phyloP scores from a whole-genome alignment of 2,888 invertebrate species.

The Mesorhabditis belari region DNA sequence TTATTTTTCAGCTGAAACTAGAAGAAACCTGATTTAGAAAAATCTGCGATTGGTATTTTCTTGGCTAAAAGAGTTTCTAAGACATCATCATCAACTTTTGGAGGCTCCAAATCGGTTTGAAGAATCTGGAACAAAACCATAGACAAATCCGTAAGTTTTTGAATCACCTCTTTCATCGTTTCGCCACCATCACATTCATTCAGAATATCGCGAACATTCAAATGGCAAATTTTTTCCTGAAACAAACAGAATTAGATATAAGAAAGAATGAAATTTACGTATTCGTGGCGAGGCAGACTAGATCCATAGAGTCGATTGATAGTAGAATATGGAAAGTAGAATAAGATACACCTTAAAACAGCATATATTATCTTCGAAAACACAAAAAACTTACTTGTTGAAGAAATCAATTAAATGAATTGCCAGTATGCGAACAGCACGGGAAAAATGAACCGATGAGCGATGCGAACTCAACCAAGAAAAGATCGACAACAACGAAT shows the following conservation, averaged over 20 bases:
- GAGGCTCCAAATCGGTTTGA: background rate
- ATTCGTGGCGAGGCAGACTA: background rate
- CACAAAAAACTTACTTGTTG: background rate
- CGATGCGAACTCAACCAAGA: slow-evolving; percentile 28
- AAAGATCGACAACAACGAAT: slow-evolving; percentile 27
- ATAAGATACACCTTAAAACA: background rate
- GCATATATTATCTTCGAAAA: background rate
- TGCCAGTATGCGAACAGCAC: slow-evolving; percentile 23
- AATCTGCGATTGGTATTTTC: no score
- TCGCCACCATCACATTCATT: background rate
- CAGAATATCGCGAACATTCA: background rate
- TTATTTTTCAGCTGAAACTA: no score
- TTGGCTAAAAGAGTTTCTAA: background rate
- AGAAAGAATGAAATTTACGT: no score
- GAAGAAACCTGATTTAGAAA: no score
- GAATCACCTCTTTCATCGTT: background rate
- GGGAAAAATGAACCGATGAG: slow-evolving; percentile 15
- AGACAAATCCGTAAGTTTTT: no score
- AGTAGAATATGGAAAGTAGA: background rate
- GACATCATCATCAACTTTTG: background rate
- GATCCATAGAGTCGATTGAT: background rate
- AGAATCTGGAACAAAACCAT: background rate
- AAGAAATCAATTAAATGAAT: slow-evolving; percentile 25
- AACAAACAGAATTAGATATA: no score
- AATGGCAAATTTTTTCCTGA: background rate